These are phyloP conservation scores for Papilio dardanus DNA, from an alignment of 1,140 invertebrate species.

Conservation along the genomic window DNA sequence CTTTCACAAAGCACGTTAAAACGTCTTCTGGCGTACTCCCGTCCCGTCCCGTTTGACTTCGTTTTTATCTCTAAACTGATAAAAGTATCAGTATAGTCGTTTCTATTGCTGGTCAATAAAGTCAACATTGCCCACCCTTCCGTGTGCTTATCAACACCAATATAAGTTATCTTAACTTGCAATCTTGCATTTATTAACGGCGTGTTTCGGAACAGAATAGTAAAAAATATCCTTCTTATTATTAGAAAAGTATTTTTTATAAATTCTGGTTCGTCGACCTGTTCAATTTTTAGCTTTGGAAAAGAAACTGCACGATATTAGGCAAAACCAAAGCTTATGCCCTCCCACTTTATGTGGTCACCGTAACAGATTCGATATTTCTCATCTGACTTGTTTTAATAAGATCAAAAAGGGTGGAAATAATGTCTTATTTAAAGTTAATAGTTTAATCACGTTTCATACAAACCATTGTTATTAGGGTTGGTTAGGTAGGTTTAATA, in stretches of 20 bases:
- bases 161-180: not conserved
- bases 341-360: no score
- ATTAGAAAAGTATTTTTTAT: no score
- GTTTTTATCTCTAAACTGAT: constrained; percentile 47
- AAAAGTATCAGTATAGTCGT: constrained; percentile 49
- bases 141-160: constrained; percentile 6
- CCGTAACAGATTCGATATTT: no score
- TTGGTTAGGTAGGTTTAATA: constrained; percentile 26
- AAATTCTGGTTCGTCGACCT: no score
- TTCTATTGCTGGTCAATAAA: constrained; percentile 59
- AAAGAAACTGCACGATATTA: no score
- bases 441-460: not conserved
- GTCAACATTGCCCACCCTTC: constrained; percentile 49
- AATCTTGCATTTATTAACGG: constrained; percentile 10
- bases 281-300: no score
- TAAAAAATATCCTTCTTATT: no score
- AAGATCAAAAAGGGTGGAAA: no score
- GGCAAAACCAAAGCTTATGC: no score
- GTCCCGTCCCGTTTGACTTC: constrained; percentile 38
- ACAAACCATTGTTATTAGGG: not conserved
- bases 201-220: not conserved
- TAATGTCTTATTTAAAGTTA: no score
- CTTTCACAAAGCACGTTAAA: constrained; percentile 37
- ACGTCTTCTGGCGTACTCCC: constrained; percentile 40
- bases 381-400: no score